phyloP scores from a whole-genome alignment of 2,113 vertebrate species.

The Trogon melanurus region DNA sequence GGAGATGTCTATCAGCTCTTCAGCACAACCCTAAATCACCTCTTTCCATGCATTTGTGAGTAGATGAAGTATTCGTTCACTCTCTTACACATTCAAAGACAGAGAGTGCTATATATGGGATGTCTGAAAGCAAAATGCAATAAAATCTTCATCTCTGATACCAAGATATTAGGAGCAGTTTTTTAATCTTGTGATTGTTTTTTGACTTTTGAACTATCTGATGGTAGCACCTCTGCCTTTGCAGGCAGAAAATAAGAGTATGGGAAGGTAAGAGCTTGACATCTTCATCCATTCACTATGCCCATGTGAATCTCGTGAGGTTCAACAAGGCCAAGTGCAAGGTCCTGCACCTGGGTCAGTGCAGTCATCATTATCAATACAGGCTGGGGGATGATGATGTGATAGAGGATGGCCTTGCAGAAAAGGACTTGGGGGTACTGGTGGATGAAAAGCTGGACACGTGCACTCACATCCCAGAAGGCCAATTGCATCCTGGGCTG shows the following conservation, averaged over 20 bases:
- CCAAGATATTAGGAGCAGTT: neutral
- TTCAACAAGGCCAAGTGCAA: too few relatives aligned
- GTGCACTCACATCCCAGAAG: too few relatives aligned
- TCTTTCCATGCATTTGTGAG: neutral
- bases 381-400: too few relatives aligned
- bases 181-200: neutral
- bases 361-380: too few relatives aligned
- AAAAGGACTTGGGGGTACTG: too few relatives aligned
- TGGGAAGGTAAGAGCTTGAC: neutral
- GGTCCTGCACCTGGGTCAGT: too few relatives aligned
- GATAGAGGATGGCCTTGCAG: too few relatives aligned
- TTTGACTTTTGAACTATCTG: neutral
- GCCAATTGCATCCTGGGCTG: too few relatives aligned
- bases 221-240: neutral
- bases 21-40: neutral
- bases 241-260: neutral
- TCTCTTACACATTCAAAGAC: neutral
- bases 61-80: neutral
- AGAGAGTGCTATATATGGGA: neutral
- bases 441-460: too few relatives aligned
- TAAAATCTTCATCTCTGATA: neutral
- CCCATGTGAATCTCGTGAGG: too few relatives aligned
- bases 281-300: neutral
- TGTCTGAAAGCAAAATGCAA: neutral
- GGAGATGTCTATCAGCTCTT: neutral